phyloP scores from a whole-genome alignment of 2,113 vertebrate genomes.

The Channa argus region DNA sequence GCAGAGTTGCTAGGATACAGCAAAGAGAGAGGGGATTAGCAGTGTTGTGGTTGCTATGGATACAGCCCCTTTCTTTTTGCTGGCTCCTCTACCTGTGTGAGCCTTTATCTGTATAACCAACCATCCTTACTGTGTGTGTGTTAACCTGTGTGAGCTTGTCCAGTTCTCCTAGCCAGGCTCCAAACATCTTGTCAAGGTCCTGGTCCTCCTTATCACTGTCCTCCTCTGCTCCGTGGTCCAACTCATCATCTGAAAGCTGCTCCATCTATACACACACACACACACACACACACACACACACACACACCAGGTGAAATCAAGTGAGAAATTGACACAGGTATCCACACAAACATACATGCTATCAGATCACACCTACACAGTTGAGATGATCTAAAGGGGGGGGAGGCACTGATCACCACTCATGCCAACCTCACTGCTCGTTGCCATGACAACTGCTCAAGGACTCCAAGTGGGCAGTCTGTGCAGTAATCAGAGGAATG shows the following conservation, averaged over 20 bases:
- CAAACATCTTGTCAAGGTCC: slow-evolving; percentile 99
- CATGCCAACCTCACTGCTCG: slow-evolving; percentile 57
- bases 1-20: slow-evolving; percentile 75
- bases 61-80: slow-evolving; percentile 43
- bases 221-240: slow-evolving; percentile 97
- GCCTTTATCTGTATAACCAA: slow-evolving; percentile 75
- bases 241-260: slow-evolving; percentile 95
- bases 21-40: slow-evolving; percentile 65
- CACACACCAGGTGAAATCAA: neutral
- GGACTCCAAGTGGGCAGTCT: slow-evolving; percentile 38
- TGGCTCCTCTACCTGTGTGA: slow-evolving; percentile 51
- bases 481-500: slow-evolving; percentile 8
- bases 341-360: slow-evolving; percentile 16
- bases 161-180: slow-evolving; percentile 94
- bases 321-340: neutral
- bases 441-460: slow-evolving; percentile 69
- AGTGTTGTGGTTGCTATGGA: slow-evolving; percentile 74
- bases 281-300: slow-evolving; percentile 1
- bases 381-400: slow-evolving; percentile 22
- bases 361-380: slow-evolving; percentile 46
- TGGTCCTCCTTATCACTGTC: slow-evolving; percentile 99
- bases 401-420: slow-evolving; percentile 26
- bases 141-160: slow-evolving; percentile 81
- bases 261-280: slow-evolving; percentile 88
- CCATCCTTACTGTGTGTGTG: slow-evolving; percentile 49